Conservation (phyloP, 2,888 invertebrate genomes). For the Trachelus tabidus region DNA sequence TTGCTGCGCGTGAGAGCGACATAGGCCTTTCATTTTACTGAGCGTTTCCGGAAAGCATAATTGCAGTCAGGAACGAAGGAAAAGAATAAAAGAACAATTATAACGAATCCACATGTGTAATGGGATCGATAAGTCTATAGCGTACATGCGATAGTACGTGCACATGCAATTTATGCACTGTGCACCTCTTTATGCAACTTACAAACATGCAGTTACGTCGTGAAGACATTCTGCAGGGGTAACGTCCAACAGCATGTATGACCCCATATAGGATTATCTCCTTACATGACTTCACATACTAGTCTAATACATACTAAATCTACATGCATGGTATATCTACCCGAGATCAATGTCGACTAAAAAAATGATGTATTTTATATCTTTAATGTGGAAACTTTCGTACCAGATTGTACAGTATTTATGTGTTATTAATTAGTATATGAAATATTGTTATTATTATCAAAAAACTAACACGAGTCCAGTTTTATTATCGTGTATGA, state of each 20-base stretch:
- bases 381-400: neutral
- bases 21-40: neutral
- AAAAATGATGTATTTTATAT: neutral
- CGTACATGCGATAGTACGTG: neutral
- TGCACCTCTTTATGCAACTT: neutral
- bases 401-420: neutral
- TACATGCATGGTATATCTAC: neutral
- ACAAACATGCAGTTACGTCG: neutral
- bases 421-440: neutral
- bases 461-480: no score
- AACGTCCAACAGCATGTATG: neutral
- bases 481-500: neutral
- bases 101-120: neutral
- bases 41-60: neutral
- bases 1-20: neutral
- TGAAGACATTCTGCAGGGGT: neutral
- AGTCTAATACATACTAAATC: no score
- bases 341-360: neutral
- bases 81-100: neutral
- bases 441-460: neutral
- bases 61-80: neutral
- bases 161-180: neutral
- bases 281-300: neutral
- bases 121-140: neutral
- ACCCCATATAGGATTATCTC: neutral